Conservation (phyloP, 92 coral and sea anemone genomes). For the Heteractis magnifica region DNA sequence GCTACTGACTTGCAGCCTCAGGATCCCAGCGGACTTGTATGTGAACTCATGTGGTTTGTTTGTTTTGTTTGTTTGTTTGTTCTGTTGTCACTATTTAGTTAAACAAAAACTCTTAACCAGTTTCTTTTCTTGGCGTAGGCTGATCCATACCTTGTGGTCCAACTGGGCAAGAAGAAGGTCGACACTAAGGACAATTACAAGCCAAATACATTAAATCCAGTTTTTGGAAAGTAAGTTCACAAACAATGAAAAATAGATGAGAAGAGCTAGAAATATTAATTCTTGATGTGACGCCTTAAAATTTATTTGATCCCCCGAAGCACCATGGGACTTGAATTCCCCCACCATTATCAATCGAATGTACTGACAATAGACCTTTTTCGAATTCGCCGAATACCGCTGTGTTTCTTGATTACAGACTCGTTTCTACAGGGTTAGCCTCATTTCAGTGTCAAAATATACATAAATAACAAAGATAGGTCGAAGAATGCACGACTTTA, state of each 20-base stretch:
- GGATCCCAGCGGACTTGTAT: conserved; percentile 87
- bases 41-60: conserved; percentile 1
- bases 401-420: too few relatives aligned
- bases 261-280: too few relatives aligned
- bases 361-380: too few relatives aligned
- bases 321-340: too few relatives aligned
- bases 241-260: neutral
- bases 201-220: conserved; percentile 80
- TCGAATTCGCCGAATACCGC: too few relatives aligned
- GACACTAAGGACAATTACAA: conserved; percentile 79
- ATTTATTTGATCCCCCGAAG: too few relatives aligned
- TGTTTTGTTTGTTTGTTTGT: neutral
- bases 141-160: conserved; percentile 87
- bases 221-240: conserved; percentile 84
- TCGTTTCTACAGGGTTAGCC: too few relatives aligned
- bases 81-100: neutral
- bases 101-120: neutral
- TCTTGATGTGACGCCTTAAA: too few relatives aligned
- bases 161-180: conserved; percentile 87
- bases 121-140: conserved; percentile 53
- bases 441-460: too few relatives aligned
- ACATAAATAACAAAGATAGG: too few relatives aligned
- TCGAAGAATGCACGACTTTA: too few relatives aligned
- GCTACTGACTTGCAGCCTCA: conserved; percentile 90
- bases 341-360: too few relatives aligned